Evolutionary conservation across 2,797 vertebrate species (phyloP).

Genomic region (Potorous gilbertii): DNA sequence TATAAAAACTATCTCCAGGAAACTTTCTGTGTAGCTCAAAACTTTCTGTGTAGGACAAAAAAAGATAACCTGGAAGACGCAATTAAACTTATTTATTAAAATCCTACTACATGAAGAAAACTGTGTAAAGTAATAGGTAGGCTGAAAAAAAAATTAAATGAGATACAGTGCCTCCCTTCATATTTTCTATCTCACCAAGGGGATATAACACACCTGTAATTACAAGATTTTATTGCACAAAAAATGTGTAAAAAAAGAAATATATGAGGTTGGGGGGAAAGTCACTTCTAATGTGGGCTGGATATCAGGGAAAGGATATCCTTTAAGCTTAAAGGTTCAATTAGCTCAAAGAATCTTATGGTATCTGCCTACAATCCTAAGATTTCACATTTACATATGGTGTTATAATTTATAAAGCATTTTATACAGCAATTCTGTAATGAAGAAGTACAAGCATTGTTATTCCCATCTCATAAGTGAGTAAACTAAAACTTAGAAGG

Average conservation of each 20-base stretch:
- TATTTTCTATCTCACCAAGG: background rate
- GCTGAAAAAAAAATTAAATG: background rate
- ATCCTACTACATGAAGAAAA: background rate
- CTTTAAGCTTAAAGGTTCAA: background rate
- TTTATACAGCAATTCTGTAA: background rate
- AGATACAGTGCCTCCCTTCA: background rate
- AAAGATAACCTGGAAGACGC: background rate
- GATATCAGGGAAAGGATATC: background rate
- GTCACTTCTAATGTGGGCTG: background rate
- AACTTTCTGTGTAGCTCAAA: background rate
- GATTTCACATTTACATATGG: background rate
- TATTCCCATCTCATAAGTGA: background rate
- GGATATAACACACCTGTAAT: background rate
- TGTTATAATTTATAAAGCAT: background rate
- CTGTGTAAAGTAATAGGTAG: background rate
- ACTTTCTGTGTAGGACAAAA: too few relatives aligned
- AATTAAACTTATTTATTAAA: background rate
- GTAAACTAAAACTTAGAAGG: background rate
- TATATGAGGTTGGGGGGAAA: background rate
- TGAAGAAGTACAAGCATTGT: background rate
- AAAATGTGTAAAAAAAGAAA: background rate
- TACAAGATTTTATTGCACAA: background rate
- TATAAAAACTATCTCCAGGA: background rate
- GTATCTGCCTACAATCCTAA: background rate
- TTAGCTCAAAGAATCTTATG: background rate